Base-by-base conservation (phyloP, 2,888 invertebrate species). In the Hyposoter didymator region DNA sequence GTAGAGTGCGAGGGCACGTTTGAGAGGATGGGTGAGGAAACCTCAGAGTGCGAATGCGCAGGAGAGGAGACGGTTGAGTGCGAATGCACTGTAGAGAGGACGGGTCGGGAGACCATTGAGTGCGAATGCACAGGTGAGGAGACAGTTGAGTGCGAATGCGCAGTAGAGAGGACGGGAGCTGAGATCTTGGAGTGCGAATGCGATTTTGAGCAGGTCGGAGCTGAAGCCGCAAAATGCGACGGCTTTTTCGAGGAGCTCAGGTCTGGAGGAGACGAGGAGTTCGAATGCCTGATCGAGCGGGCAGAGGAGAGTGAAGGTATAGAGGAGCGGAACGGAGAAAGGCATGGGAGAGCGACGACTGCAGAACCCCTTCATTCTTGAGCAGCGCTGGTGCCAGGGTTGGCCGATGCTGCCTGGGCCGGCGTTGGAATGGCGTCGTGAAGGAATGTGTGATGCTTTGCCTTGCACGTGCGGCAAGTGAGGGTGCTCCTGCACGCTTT, bases 391-490 rank as follows among this genome's bases (percentile, higher is more conserved):
- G 35, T 4, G 4, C 35, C 35, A 35, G 4, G 35, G 6, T 35
- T 35, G 5, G 35, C 4, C 35, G 35, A 2, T 35, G 35, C 35
- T 35, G 35, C 35, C 35, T 35, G 35, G 35, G 35, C 35, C 35
- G 35, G 35, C 35, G 35, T 35, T 35, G 35, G 35, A 35, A 35
- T 35, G 2, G 35, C 35, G 35, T 35, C 35, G 35, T 35, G 35
- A 35, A 35, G 35, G 35, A 75, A 12, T 1, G 47, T 75, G 17
- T 75, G 64, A 12, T 75, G 35, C 22, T 28, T 62, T 62, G 14
- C 62, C 17, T 47, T 43, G 62, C 75, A 75, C 28, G 45, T 64
- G 17, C 52, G 59, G 17, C 75, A 75, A 12, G 17, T n/a, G 43
- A 43, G 75, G 5, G 35, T 35, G 35, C 35, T 62, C n/a, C 62